Conservation (phyloP, 2,113 vertebrate genomes). For the Brachionichthys hirsutus region DNA sequence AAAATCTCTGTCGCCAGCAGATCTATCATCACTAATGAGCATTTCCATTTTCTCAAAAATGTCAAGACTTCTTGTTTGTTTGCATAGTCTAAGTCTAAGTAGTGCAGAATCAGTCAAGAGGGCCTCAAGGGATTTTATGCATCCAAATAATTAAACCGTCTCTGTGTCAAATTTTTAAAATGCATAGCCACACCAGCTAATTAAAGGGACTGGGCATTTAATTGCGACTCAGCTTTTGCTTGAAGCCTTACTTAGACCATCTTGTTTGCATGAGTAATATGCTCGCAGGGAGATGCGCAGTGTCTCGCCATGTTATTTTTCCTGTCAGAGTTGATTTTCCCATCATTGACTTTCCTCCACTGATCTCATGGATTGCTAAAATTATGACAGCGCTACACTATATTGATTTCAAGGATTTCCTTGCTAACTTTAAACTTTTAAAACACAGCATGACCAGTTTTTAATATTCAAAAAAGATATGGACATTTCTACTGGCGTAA, state of each 20-base stretch:
- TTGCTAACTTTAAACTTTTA: conserved; percentile 8
- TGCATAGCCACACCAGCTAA: too few species aligned
- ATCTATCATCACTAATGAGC: too few species aligned
- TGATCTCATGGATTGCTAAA: conserved; percentile 30
- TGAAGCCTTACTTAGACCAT: too few species aligned
- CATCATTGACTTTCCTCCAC: conserved; percentile 17
- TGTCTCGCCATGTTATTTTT: conserved; percentile 50
- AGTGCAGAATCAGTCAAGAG: neutral
- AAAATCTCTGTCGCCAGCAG: too few species aligned
- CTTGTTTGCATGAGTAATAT: neutral
- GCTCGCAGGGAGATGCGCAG: conserved; percentile 20
- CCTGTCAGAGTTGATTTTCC: conserved; percentile 33
- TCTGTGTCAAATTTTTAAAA: too few species aligned
- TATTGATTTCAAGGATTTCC: conserved; percentile 15
- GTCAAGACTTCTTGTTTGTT: too few species aligned
- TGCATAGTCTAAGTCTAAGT: too few species aligned
- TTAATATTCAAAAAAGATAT: conserved; percentile 10
- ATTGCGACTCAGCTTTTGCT: too few species aligned
- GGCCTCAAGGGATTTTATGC: neutral
- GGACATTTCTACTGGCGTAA: neutral
- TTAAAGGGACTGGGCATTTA: too few species aligned
- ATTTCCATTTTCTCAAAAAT: too few species aligned
- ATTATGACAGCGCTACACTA: conserved; percentile 13
- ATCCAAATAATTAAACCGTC: too few species aligned
- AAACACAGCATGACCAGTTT: neutral